Conservation (phyloP, 2,888 invertebrate species). For the Callyntrura sp. region DNA sequence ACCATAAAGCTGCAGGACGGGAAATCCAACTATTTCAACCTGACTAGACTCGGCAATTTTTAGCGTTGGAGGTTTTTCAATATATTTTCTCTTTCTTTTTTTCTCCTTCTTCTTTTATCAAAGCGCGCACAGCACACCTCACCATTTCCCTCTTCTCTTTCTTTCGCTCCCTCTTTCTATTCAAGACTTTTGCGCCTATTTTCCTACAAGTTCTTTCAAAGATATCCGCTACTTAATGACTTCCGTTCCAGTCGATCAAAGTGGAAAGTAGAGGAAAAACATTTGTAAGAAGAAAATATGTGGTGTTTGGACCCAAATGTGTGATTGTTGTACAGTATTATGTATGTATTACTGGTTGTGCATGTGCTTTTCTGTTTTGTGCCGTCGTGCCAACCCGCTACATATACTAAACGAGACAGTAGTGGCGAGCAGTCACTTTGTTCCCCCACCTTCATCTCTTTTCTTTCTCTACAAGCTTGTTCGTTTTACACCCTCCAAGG, state of each 20-base stretch:
- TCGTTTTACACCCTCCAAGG: constrained; percentile 16
- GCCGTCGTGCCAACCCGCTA: background rate
- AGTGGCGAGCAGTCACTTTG: constrained; percentile 41
- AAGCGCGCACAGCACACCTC: background rate
- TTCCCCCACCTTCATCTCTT: constrained; percentile 56
- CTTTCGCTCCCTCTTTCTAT: constrained; percentile 2
- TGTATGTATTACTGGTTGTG: background rate
- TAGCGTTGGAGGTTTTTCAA: constrained; percentile 45
- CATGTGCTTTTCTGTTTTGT: constrained; percentile 8
- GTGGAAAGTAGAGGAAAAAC: constrained; percentile 63
- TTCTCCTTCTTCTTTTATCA: constrained; percentile 1
- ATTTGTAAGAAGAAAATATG: constrained; percentile 37
- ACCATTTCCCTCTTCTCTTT: background rate
- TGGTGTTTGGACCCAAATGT: background rate
- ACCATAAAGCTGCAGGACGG: constrained; percentile 39
- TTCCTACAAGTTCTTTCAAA: constrained; percentile 46
- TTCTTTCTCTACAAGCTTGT: background rate
- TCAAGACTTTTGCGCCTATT: background rate
- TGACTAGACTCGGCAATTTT: constrained; percentile 69
- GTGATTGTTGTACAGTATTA: too few species aligned
- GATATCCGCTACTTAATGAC: constrained; percentile 78
- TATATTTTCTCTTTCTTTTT: background rate
- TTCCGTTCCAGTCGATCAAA: constrained; percentile 79
- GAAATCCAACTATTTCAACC: constrained; percentile 66
- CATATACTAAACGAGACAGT: constrained; percentile 14